A percentile compares a stretch with the other conserved stretches of the same genome.
Evolutionary conservation across 2,888 invertebrate genomes (phyloP).

Genomic region (Eupithecia subfuscata): DNA sequence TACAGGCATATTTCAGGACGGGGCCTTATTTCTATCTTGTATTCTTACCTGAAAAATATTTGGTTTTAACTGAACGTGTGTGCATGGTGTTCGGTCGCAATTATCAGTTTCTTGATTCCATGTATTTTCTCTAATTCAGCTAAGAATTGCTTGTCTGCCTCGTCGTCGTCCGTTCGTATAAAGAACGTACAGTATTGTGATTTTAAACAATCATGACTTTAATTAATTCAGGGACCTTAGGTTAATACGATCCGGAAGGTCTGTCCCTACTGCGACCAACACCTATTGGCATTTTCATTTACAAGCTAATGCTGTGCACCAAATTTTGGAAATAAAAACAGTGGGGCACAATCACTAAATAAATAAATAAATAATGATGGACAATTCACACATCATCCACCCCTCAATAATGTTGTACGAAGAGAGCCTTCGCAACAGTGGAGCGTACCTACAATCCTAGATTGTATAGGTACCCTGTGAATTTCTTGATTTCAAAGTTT

Average conservation of each 20-base stretch:
- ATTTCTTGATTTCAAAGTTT: neutral
- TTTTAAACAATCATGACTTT: constrained; percentile 1
- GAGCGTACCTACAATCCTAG: no score
- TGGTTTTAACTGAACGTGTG: no score
- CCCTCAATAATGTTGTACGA: neutral
- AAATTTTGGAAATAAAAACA: neutral
- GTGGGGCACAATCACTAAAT: neutral
- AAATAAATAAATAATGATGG: no score
- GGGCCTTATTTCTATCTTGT: no score
- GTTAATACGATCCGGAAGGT: neutral
- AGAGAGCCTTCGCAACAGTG: neutral
- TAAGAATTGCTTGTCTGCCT: neutral
- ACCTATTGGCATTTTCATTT: neutral
- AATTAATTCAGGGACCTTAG: neutral
- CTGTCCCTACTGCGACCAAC: neutral
- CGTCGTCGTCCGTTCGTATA: neutral
- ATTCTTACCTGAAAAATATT: no score
- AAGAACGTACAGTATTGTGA: neutral
- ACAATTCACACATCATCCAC: no score
- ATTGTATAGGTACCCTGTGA: neutral
- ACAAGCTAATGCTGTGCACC: neutral
- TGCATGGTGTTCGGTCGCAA: no score
- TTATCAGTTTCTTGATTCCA: neutral
- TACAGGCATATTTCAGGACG: neutral
- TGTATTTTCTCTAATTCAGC: neutral